These are phyloP conservation scores for Anthoscopus minutus DNA, from an alignment of 2,113 vertebrate genomes.

Conservation along the genomic window DNA sequence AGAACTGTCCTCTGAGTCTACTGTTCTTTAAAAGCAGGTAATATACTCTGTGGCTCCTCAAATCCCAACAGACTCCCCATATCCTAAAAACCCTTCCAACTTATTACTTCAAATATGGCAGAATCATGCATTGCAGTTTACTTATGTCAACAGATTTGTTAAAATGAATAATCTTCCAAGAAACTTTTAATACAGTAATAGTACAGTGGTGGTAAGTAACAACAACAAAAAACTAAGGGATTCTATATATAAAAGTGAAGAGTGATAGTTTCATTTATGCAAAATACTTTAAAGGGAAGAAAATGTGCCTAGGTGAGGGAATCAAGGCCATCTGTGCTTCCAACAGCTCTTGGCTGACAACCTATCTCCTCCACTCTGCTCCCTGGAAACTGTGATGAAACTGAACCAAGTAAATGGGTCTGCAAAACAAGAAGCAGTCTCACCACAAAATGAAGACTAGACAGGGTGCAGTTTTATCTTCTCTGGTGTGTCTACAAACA, in stretches of 20 bases:
- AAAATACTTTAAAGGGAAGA: neutral
- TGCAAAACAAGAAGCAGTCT: neutral
- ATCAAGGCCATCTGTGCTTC: constrained; percentile 8
- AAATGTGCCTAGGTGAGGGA: constrained; percentile 15
- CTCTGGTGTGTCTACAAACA: neutral
- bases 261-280: neutral
- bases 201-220: neutral
- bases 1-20: neutral
- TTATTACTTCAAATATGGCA: neutral
- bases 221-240: neutral
- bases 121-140: neutral
- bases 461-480: neutral
- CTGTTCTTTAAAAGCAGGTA: neutral
- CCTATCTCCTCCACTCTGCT: neutral
- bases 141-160: neutral
- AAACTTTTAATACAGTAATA: neutral
- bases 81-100: neutral
- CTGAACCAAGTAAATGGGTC: neutral
- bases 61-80: neutral
- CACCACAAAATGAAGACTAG: neutral
- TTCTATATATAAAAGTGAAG: neutral
- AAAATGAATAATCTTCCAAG: neutral
- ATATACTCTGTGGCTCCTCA: neutral
- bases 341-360: neutral
- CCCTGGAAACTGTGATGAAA: neutral